Evolutionary conservation across 2,888 invertebrate genomes (phyloP).

Genomic region (Ectemnius continuus): DNA sequence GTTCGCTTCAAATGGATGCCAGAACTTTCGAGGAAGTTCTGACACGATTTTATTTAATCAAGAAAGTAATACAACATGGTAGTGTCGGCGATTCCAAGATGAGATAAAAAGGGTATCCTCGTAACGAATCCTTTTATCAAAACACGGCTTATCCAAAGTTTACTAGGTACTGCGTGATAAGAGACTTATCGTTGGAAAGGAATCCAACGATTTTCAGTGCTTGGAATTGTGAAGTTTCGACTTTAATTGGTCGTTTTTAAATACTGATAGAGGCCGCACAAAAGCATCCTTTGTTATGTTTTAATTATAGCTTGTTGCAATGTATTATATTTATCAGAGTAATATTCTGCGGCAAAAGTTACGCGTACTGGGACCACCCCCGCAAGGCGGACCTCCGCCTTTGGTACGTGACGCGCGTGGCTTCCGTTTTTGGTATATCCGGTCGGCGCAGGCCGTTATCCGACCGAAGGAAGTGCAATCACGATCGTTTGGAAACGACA

Average conservation of each 20-base stretch:
- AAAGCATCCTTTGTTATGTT: slow-evolving; percentile 45
- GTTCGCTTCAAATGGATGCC: too few species aligned
- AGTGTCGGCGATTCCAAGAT: too few species aligned
- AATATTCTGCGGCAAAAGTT: too few species aligned
- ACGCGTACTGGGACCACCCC: background rate
- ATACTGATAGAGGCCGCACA: slow-evolving; percentile 48
- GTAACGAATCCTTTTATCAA: too few species aligned
- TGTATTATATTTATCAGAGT: too few species aligned
- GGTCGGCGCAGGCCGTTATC: slow-evolving; percentile 51
- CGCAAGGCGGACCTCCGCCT: slow-evolving; percentile 23
- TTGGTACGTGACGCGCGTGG: slow-evolving; percentile 62
- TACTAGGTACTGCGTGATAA: background rate
- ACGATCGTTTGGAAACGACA: slow-evolving; percentile 37
- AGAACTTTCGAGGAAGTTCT: too few species aligned
- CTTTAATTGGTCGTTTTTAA: slow-evolving; percentile 28
- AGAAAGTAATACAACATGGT: too few species aligned
- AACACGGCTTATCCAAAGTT: too few species aligned
- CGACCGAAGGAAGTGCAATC: slow-evolving; percentile 34
- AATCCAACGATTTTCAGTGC: slow-evolving; percentile 37
- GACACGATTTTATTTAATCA: too few species aligned
- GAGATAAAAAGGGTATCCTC: too few species aligned
- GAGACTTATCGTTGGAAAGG: background rate
- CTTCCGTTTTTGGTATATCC: slow-evolving; percentile 68
- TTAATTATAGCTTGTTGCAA: too few species aligned
- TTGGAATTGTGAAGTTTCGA: slow-evolving; percentile 40